Percentiles rank a stretch among this genome's conserved stretches.
Evolutionary conservation across 1,140 invertebrate species (phyloP).

Genomic region (Chlorops oryzae): DNA sequence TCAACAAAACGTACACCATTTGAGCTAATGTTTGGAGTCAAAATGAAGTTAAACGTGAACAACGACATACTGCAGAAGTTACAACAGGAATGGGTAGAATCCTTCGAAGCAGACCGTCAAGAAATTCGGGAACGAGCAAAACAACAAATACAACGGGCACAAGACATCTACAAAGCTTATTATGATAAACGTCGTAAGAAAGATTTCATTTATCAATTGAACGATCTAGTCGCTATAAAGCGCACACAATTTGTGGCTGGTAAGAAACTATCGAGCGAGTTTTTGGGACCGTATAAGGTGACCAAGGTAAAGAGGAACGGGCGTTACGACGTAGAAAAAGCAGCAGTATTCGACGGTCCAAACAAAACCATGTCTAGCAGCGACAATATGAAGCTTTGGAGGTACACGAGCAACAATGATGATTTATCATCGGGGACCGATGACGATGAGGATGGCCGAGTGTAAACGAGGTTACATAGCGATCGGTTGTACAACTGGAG

Average conservation of each 20-base stretch:
- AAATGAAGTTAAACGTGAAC: conserved; percentile 16
- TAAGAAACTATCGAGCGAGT: too few species aligned
- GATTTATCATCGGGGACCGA: too few species aligned
- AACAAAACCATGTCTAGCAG: background rate
- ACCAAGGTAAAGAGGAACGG: background rate
- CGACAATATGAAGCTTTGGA: background rate
- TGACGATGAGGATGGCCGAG: too few species aligned
- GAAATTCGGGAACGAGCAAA: background rate
- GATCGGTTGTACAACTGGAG: too few species aligned
- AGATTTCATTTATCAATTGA: conserved; percentile 22
- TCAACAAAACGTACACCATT: conserved; percentile 16
- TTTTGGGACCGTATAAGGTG: too few species aligned
- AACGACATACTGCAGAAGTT: conserved; percentile 6
- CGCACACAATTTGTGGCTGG: too few species aligned
- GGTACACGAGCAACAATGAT: too few species aligned
- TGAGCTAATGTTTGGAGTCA: conserved; percentile 13
- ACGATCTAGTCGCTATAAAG: conserved; percentile 43
- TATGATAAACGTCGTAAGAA: conserved; percentile 18
- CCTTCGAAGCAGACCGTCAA: background rate
- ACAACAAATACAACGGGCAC: background rate
- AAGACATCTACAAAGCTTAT: background rate
- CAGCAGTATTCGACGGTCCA: background rate
- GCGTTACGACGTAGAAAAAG: background rate
- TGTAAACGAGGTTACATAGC: too few species aligned
- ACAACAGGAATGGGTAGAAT: conserved; percentile 30